Conservation (phyloP, 2,888 invertebrate species). For the Anoplius nigerrimus region DNA sequence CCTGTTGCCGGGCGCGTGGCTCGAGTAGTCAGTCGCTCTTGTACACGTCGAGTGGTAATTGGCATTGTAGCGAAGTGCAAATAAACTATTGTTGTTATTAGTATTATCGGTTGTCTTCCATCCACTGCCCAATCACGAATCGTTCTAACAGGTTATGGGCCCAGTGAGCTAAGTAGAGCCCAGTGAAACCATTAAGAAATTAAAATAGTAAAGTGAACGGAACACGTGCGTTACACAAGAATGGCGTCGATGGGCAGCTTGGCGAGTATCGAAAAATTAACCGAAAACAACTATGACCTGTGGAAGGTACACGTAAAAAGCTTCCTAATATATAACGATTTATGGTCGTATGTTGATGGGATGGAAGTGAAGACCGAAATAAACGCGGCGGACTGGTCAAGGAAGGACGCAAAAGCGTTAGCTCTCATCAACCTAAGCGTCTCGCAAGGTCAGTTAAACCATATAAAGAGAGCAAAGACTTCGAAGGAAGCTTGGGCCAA, state of each 20-base stretch:
- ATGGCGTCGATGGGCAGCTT: too few species aligned
- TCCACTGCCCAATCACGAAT: too few species aligned
- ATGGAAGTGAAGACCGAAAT: slow-evolving; percentile 14
- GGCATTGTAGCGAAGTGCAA: too few species aligned
- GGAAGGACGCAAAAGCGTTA: slow-evolving; percentile 35
- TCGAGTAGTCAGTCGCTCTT: too few species aligned
- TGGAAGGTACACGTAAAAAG: slow-evolving; percentile 44
- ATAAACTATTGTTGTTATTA: too few species aligned
- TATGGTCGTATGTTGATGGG: slow-evolving; percentile 34
- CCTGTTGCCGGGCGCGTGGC: too few species aligned
- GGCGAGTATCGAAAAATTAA: slow-evolving; percentile 36
- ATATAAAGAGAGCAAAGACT: slow-evolving; percentile 19
- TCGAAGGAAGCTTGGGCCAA: slow-evolving; percentile 19
- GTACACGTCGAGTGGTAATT: too few species aligned
- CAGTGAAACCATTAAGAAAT: too few species aligned
- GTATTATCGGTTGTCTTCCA: too few species aligned
- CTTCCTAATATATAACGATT: slow-evolving; percentile 36
- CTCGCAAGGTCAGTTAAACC: slow-evolving; percentile 23
- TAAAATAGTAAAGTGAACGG: too few species aligned
- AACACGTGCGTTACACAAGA: not conserved
- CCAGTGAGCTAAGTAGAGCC: too few species aligned
- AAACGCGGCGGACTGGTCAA: slow-evolving; percentile 13
- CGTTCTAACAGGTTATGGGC: too few species aligned
- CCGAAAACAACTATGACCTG: slow-evolving; percentile 33
- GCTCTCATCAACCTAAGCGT: slow-evolving; percentile 37